These are phyloP conservation scores for Leptobrachium leishanense DNA, from an alignment of 2,113 vertebrate species.

Conservation along the genomic window DNA sequence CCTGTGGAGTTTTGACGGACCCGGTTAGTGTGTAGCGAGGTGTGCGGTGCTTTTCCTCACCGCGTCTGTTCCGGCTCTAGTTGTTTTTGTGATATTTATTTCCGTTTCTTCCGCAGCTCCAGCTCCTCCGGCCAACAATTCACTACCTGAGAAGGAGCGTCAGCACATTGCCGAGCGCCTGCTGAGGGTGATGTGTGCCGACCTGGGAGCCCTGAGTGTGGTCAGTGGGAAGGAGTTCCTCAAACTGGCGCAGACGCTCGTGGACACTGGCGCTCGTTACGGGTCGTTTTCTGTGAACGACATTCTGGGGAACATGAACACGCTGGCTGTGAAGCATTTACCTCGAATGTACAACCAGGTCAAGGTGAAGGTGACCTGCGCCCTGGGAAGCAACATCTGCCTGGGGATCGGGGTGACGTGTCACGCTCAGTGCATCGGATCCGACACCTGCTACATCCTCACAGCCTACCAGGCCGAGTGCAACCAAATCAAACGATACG, in stretches of 20 bases:
- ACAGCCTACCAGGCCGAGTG: conserved; percentile 94
- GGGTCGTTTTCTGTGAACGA: conserved; percentile 93
- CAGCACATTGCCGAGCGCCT: conserved; percentile 94
- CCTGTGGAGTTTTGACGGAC: too few relatives aligned
- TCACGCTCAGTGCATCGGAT: conserved; percentile 87
- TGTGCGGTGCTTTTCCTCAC: too few relatives aligned
- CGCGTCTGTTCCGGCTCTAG: too few relatives aligned
- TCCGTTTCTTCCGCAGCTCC: conserved; percentile 19
- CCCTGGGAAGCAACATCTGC: conserved; percentile 90
- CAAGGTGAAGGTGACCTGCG: conserved; percentile 97
- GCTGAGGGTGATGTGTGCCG: conserved; percentile 90
- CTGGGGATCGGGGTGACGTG: conserved; percentile 93
- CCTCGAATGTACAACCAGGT: conserved; percentile 99
- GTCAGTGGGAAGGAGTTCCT: conserved; percentile 94
- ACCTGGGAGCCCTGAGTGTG: conserved; percentile 85
- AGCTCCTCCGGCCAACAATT: conserved; percentile 64
- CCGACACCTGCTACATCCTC: conserved; percentile 89
- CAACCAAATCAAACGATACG: conserved; percentile 88
- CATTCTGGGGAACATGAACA: conserved; percentile 91
- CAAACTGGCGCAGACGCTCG: conserved; percentile 92
- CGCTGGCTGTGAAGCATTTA: conserved; percentile 89
- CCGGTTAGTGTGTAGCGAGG: too few relatives aligned
- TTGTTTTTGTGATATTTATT: background rate
- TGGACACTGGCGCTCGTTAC: conserved; percentile 92
- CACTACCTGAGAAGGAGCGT: conserved; percentile 92